Evolutionary conservation across 2,797 vertebrate species (phyloP).

Genomic region (Moxostoma hubbsi): DNA sequence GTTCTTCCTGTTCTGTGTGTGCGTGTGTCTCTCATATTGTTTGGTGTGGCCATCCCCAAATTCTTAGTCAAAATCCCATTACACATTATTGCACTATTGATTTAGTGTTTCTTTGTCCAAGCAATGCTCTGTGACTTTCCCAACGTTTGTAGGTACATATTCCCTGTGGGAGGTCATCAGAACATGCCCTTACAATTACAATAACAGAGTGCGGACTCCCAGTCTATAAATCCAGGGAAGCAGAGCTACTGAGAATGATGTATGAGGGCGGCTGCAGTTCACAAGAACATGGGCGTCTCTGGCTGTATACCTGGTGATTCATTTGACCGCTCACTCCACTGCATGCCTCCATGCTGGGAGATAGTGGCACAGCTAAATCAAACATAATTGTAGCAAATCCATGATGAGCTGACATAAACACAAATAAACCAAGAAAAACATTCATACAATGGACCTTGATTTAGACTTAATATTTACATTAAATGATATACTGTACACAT

Average conservation of each 20-base stretch:
- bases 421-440: not conserved
- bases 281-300: constrained; percentile 13
- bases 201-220: constrained; percentile 27
- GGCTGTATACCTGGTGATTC: constrained; percentile 26
- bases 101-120: not conserved
- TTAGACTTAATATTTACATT: not conserved
- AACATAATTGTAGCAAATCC: constrained; percentile 18
- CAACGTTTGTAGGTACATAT: not conserved
- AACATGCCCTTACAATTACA: constrained; percentile 23
- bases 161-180: constrained; percentile 26
- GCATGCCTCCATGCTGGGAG: constrained; percentile 6
- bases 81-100: not conserved
- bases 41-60: not conserved
- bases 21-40: not conserved
- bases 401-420: not conserved
- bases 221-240: constrained; percentile 41
- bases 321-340: not conserved
- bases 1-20: not conserved
- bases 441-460: constrained; percentile 1
- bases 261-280: not conserved
- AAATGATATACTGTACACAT: not conserved
- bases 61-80: not conserved
- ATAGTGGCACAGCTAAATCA: constrained; percentile 30
- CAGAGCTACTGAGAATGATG: constrained; percentile 28
- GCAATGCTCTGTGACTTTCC: not conserved